A percentile compares a stretch with the other conserved stretches of the same genome.
These are phyloP conservation scores for Epistrophe eligans DNA, from an alignment of 2,888 invertebrate genomes.

Conservation along the genomic window DNA sequence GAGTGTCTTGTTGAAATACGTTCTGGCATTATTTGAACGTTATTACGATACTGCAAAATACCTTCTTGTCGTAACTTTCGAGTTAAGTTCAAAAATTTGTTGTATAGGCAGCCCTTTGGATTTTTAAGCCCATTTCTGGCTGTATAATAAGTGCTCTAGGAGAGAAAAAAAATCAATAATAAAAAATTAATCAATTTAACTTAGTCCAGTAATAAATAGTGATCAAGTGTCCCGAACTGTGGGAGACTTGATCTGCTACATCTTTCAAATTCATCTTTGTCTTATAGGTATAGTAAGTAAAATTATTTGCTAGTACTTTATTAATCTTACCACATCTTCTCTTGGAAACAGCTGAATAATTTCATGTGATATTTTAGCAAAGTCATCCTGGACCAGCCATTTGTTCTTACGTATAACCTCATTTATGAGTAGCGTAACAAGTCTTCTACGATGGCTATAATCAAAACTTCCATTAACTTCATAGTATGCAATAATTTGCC, in stretches of 20 bases:
- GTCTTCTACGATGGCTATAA: conserved; percentile 62
- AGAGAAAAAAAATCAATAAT: neutral
- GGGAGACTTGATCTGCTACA: too few relatives aligned
- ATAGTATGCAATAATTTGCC: conserved; percentile 66
- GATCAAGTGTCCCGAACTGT: too few relatives aligned
- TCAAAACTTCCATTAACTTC: conserved; percentile 63
- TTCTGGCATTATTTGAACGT: conserved; percentile 54
- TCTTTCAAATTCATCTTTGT: too few relatives aligned
- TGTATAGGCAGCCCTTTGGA: conserved; percentile 66
- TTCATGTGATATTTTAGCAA: conserved; percentile 57
- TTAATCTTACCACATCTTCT: conserved; percentile 54
- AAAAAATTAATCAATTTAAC: neutral
- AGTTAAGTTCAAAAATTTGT: conserved; percentile 65
- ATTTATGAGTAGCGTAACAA: conserved; percentile 62
- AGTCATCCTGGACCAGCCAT: conserved; percentile 68
- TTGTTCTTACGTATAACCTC: conserved; percentile 61
- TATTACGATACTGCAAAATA: conserved; percentile 62
- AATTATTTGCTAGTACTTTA: too few relatives aligned
- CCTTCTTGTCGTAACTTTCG: conserved; percentile 66
- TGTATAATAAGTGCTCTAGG: conserved; percentile 56
- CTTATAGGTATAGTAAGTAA: too few relatives aligned
- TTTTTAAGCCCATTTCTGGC: conserved; percentile 60
- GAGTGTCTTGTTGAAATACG: conserved; percentile 60
- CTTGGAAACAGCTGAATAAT: conserved; percentile 59
- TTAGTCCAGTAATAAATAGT: too few relatives aligned